Conservation (phyloP, 2,888 invertebrate genomes). For the Xanthorhoe spadicearia region DNA sequence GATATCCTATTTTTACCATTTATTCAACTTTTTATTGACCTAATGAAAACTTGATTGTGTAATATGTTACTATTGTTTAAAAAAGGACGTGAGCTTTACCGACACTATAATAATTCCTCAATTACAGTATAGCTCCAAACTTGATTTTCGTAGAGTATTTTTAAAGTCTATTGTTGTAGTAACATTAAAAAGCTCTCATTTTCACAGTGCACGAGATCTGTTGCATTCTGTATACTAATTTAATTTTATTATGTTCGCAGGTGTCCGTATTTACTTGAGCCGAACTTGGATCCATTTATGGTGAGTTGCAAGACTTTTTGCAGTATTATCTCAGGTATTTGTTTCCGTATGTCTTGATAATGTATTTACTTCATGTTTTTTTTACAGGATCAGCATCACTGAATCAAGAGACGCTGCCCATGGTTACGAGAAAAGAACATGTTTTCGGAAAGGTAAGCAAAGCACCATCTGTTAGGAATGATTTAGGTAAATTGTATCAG, state of each 20-base stretch:
- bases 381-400: slow-evolving; percentile 38
- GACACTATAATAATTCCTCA: neutral
- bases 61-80: neutral
- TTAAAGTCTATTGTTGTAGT: neutral
- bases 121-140: neutral
- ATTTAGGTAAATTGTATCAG: no score
- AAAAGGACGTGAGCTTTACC: neutral
- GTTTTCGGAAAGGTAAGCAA: slow-evolving; percentile 35
- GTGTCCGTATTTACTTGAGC: slow-evolving; percentile 73
- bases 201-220: neutral
- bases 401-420: slow-evolving; percentile 13
- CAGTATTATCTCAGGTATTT: neutral
- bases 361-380: neutral
- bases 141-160: neutral
- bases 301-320: slow-evolving; percentile 49
- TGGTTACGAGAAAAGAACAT: slow-evolving; percentile 18
- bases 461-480: neutral
- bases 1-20: neutral
- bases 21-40: neutral
- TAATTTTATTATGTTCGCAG: slow-evolving; percentile 66
- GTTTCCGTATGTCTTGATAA: neutral
- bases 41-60: neutral
- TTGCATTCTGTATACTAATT: slow-evolving; percentile 40
- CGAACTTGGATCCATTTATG: slow-evolving; percentile 49
- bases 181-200: neutral